Evolutionary conservation across 2,888 invertebrate species (phyloP).

Genomic region (Seira musarum): DNA sequence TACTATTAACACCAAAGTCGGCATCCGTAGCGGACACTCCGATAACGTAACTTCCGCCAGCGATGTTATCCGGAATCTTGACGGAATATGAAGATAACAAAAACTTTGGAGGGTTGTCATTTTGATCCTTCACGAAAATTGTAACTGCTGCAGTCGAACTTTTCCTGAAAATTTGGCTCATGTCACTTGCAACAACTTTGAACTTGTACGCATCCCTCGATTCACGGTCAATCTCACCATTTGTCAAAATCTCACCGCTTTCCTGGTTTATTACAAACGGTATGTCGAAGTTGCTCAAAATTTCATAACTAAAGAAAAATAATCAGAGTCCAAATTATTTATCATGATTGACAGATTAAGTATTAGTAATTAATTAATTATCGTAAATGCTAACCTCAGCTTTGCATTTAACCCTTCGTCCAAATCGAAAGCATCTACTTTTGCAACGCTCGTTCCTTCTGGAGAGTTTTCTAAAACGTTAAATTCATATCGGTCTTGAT

Average conservation of each 20-base stretch:
- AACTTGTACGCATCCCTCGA: conserved; percentile 83
- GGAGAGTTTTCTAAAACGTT: conserved; percentile 87
- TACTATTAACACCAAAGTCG: conserved; percentile 89
- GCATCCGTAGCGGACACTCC: conserved; percentile 89
- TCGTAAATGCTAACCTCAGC: conserved; percentile 77
- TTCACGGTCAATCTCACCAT: conserved; percentile 84
- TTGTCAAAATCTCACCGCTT: conserved; percentile 85
- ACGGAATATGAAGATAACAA: conserved; percentile 83
- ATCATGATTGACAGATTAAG: not conserved
- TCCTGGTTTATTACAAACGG: conserved; percentile 85
- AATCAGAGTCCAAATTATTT: not conserved
- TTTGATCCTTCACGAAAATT: conserved; percentile 90
- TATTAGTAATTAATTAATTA: conserved; percentile 1
- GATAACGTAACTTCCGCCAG: conserved; percentile 87
- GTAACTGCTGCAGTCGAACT: conserved; percentile 84
- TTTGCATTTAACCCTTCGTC: conserved; percentile 90
- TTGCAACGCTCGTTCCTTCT: conserved; percentile 83
- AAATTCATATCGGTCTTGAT: conserved; percentile 82
- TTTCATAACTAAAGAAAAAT: conserved; percentile 78
- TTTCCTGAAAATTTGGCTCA: conserved; percentile 87
- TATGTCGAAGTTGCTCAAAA: conserved; percentile 86
- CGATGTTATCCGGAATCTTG: conserved; percentile 88
- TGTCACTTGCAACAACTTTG: conserved; percentile 90
- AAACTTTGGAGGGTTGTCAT: conserved; percentile 90
- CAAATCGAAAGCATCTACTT: conserved; percentile 85